Percentiles rank a stretch among this genome's conserved stretches.
Conservation (phyloP, 2,797 vertebrate species). For the Malacoraja senta region DNA sequence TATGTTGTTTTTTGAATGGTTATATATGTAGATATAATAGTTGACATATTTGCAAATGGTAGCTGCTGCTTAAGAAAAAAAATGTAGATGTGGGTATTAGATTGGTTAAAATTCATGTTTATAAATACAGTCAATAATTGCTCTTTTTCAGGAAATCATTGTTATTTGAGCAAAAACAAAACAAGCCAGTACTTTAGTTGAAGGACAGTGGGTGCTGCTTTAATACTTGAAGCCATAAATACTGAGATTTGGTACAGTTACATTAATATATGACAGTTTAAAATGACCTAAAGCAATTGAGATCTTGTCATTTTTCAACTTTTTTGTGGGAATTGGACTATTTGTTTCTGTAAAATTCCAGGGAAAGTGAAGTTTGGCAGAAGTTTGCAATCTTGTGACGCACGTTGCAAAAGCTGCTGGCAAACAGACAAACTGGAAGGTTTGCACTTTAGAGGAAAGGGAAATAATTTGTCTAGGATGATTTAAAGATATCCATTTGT, state of each 20-base stretch:
- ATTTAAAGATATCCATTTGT: slow-evolving; percentile 19
- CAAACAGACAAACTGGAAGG: not conserved
- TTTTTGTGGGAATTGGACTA: slow-evolving; percentile 4
- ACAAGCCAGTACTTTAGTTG: not conserved
- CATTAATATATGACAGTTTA: not conserved
- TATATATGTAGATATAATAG: no score
- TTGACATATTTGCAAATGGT: no score
- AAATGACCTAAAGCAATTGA: not conserved
- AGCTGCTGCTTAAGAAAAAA: no score
- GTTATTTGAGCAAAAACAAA: not conserved
- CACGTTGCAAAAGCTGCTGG: slow-evolving; percentile 4
- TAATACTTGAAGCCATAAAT: not conserved
- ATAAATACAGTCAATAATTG: not conserved
- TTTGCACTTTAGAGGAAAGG: slow-evolving; percentile 15
- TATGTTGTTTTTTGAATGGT: no score
- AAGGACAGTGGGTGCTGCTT: not conserved
- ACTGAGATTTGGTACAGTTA: not conserved
- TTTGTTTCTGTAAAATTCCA: slow-evolving; percentile 23
- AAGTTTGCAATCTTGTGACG: not conserved
- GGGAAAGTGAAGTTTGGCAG: slow-evolving; percentile 15
- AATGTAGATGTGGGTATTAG: not conserved
- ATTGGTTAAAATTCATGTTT: not conserved
- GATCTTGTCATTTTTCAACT: not conserved
- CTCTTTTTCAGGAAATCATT: not conserved
- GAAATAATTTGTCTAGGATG: slow-evolving; percentile 20